Conservation (phyloP, 2,888 invertebrate species). For the Ophion ventricosus region DNA sequence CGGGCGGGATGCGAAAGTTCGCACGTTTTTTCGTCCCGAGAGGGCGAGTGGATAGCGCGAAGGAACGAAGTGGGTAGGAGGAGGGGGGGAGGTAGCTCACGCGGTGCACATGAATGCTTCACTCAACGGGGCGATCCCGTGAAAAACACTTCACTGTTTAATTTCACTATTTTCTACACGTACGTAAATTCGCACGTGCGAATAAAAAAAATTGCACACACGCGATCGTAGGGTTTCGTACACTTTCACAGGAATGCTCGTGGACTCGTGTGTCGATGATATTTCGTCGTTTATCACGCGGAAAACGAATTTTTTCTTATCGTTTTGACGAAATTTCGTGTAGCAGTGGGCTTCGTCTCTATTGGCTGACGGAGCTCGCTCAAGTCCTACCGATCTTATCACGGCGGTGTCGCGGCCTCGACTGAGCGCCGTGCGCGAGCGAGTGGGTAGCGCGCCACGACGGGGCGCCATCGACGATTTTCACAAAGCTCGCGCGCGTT, state of each 20-base stretch:
- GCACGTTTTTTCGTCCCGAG: not conserved
- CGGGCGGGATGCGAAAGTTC: not conserved
- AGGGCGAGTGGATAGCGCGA: not conserved
- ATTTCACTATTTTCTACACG: not conserved
- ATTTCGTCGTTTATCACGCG: not conserved
- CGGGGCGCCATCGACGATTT: constrained; percentile 59
- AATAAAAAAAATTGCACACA: no score
- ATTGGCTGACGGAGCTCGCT: not conserved
- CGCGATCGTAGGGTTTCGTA: not conserved
- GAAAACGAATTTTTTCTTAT: not conserved
- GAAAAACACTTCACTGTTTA: not conserved
- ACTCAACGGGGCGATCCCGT: not conserved
- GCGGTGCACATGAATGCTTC: not conserved
- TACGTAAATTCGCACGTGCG: not conserved
- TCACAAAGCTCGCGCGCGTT: constrained; percentile 61
- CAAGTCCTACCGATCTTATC: constrained; percentile 61
- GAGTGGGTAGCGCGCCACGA: constrained; percentile 1
- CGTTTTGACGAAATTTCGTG: not conserved
- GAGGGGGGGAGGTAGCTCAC: not conserved
- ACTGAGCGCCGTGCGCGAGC: constrained; percentile 72
- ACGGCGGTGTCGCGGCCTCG: constrained; percentile 78
- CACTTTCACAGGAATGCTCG: not conserved
- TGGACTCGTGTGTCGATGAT: not conserved
- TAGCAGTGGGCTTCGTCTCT: not conserved
- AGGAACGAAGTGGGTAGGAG: no score